phyloP scores from a whole-genome alignment of 2,113 vertebrate genomes.

The Heterotis niloticus region DNA sequence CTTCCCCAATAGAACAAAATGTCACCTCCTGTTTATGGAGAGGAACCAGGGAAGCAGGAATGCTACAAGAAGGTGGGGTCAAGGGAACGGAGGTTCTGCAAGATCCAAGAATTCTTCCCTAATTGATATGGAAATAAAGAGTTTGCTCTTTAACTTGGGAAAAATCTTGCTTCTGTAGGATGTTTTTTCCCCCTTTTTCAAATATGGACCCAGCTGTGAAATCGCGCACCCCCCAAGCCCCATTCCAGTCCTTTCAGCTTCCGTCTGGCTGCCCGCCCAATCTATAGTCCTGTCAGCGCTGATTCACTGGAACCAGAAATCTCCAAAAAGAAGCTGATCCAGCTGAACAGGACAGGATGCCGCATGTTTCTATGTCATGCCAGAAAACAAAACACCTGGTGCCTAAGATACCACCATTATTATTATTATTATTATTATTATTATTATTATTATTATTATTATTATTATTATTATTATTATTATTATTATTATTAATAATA shows the following conservation, averaged over 20 bases:
- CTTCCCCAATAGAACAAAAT: slow-evolving; percentile 60
- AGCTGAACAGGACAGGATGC: slow-evolving; percentile 15
- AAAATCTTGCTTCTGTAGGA: slow-evolving; percentile 12
- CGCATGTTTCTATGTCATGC: slow-evolving; percentile 24
- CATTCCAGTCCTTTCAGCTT: slow-evolving; percentile 1
- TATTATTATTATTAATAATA: too few relatives aligned
- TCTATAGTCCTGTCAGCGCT: slow-evolving; percentile 39
- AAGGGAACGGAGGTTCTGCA: slow-evolving; percentile 29
- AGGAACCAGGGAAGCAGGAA: slow-evolving; percentile 39
- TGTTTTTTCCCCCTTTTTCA: slow-evolving; percentile 2
- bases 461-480: too few relatives aligned
- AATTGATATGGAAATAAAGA: slow-evolving; percentile 44
- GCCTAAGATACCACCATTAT: slow-evolving; percentile 7
- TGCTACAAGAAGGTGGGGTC: slow-evolving; percentile 2
- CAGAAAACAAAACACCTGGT: not conserved
- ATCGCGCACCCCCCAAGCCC: slow-evolving; percentile 19
- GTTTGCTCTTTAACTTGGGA: slow-evolving; percentile 35
- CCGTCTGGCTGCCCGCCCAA: slow-evolving; percentile 36
- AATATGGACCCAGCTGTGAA: slow-evolving; percentile 31
- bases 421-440: too few relatives aligned
- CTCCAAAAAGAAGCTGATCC: not conserved
- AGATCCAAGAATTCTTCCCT: slow-evolving; percentile 44
- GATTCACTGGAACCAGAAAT: slow-evolving; percentile 37
- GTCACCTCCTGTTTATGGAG: slow-evolving; percentile 59
- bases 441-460: too few relatives aligned